Conservation (phyloP, 2,113 vertebrate genomes). For the Urocitellus parryii region DNA sequence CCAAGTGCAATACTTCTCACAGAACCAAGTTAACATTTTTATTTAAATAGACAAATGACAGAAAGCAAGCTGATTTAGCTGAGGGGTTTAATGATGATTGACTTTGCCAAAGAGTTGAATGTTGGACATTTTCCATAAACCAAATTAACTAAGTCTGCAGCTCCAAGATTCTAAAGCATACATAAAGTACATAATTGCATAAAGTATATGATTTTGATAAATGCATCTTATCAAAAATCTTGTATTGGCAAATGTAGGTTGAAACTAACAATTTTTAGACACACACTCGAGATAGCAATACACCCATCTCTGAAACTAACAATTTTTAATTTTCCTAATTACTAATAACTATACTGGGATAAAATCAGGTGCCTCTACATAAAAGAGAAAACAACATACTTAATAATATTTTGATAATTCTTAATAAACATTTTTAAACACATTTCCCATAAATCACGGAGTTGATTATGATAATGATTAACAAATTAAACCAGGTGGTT, state of each 20-base stretch:
- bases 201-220: constrained; percentile 16
- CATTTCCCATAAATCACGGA: constrained; percentile 34
- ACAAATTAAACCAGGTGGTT: neutral
- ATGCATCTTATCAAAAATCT: constrained; percentile 28
- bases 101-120: neutral
- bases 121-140: constrained; percentile 12
- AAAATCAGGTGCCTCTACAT: neutral
- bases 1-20: neutral
- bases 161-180: constrained; percentile 15
- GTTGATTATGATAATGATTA: neutral
- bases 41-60: constrained; percentile 47
- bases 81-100: neutral
- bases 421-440: constrained; percentile 37
- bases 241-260: neutral
- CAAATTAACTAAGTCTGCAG: constrained; percentile 1
- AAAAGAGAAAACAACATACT: neutral
- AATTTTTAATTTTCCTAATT: constrained; percentile 22
- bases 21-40: constrained; percentile 50
- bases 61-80: constrained; percentile 21
- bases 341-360: neutral
- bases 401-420: constrained; percentile 13
- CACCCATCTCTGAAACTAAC: neutral
- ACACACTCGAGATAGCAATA: neutral
- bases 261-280: constrained; percentile 14
- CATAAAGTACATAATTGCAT: constrained; percentile 27